Evolutionary conservation across 2,113 vertebrate genomes (phyloP).

Genomic region (Protomyctophum bolini): DNA sequence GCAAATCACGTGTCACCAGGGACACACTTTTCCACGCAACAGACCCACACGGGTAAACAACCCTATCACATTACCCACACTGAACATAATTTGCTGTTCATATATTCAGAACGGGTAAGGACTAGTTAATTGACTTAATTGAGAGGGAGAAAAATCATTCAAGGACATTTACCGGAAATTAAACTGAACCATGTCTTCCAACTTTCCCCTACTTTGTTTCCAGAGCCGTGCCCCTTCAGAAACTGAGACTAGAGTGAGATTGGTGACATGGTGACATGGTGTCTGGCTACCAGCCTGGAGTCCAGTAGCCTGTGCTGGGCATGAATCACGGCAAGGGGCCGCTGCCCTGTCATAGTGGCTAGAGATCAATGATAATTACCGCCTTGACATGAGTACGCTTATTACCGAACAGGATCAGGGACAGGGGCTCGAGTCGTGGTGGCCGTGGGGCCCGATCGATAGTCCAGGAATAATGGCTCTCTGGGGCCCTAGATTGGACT

Average conservation of each 20-base stretch:
- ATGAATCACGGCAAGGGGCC: slow-evolving; percentile 89
- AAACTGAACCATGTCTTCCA: slow-evolving; percentile 17
- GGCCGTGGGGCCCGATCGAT: slow-evolving; percentile 93
- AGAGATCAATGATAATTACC: slow-evolving; percentile 99
- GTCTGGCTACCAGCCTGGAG: slow-evolving; percentile 39
- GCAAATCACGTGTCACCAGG: too few species aligned
- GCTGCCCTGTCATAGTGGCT: slow-evolving; percentile 89
- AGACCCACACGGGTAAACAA: too few species aligned
- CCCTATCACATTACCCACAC: too few species aligned
- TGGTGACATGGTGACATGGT: slow-evolving; percentile 65
- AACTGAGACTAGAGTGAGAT: slow-evolving; percentile 28
- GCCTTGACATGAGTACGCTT: slow-evolving; percentile 96
- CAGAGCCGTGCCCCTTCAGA: slow-evolving; percentile 28
- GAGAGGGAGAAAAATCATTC: too few species aligned
- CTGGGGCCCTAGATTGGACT: slow-evolving; percentile 85
- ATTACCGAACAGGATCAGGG: slow-evolving; percentile 98
- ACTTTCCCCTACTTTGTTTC: slow-evolving; percentile 38
- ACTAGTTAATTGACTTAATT: too few species aligned
- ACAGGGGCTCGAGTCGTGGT: slow-evolving; percentile 87
- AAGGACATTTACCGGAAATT: too few species aligned
- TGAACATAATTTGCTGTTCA: too few species aligned
- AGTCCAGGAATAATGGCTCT: slow-evolving; percentile 92
- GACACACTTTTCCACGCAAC: too few species aligned
- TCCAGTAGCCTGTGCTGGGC: slow-evolving; percentile 76
- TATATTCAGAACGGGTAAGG: too few species aligned